Conservation (phyloP, 2,888 invertebrate genomes). For the Amorpha juglandis region DNA sequence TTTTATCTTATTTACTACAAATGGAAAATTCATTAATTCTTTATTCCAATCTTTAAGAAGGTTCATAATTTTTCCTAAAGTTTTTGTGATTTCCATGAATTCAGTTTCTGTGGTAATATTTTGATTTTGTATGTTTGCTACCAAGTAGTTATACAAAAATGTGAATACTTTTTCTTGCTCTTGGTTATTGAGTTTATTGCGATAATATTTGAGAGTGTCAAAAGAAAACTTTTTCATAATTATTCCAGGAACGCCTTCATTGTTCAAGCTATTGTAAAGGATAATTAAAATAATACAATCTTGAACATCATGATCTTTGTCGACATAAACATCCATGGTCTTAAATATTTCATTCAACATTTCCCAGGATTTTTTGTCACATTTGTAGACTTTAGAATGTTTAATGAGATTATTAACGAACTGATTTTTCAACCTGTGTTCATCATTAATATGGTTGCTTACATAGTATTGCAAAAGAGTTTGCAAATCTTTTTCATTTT, state of each 20-base stretch:
- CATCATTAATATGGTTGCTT: slow-evolving; percentile 55
- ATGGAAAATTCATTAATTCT: slow-evolving; percentile 52
- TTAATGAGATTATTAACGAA: slow-evolving; percentile 53
- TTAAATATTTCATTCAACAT: slow-evolving; percentile 57
- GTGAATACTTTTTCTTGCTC: slow-evolving; percentile 56
- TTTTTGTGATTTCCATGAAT: slow-evolving; percentile 38
- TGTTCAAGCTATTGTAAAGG: slow-evolving; percentile 50
- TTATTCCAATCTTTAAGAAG: slow-evolving; percentile 62
- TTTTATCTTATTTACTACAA: slow-evolving; percentile 54
- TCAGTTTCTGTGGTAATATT: slow-evolving; percentile 43
- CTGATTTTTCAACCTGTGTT: slow-evolving; percentile 41
- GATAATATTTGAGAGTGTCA: slow-evolving; percentile 45
- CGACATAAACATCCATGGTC: slow-evolving; percentile 55
- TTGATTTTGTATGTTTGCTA: slow-evolving; percentile 42
- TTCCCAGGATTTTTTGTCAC: slow-evolving; percentile 57
- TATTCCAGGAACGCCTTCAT: slow-evolving; percentile 48
- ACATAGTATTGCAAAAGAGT: slow-evolving; percentile 54
- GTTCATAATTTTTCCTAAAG: slow-evolving; percentile 41
- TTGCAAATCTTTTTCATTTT: slow-evolving; percentile 48
- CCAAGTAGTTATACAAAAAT: slow-evolving; percentile 50
- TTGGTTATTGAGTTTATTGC: slow-evolving; percentile 45
- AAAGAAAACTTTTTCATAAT: slow-evolving; percentile 53
- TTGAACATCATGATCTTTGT: slow-evolving; percentile 44
- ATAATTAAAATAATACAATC: slow-evolving; percentile 52
- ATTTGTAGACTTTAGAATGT: slow-evolving; percentile 46